Conservation (phyloP, 2,113 vertebrate genomes). For the Serilophus lunatus region DNA sequence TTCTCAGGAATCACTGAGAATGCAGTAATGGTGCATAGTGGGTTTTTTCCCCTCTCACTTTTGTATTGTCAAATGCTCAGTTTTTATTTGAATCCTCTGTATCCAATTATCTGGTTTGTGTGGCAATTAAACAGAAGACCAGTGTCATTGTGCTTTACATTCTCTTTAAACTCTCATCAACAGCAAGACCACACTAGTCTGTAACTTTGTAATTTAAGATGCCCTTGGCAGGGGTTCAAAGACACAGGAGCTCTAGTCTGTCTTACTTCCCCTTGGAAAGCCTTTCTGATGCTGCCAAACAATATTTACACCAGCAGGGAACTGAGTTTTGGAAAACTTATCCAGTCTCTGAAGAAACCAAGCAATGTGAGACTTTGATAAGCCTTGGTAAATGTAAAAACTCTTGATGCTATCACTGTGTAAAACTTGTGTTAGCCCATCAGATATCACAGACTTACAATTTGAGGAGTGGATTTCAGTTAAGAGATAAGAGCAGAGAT, state of each 20-base stretch:
- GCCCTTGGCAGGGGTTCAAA: background rate
- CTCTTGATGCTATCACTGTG: background rate
- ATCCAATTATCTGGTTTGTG: background rate
- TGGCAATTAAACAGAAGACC: background rate
- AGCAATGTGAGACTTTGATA: background rate
- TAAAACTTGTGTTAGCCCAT: background rate
- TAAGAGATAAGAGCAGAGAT: background rate
- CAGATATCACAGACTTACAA: background rate
- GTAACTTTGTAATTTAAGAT: conserved; percentile 20
- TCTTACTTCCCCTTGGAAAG: conserved; percentile 9
- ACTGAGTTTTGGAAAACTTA: conserved; percentile 3
- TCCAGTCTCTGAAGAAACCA: background rate
- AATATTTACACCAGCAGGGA: conserved; percentile 5
- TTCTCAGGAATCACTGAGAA: background rate
- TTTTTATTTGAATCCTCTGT: background rate
- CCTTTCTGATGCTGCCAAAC: background rate
- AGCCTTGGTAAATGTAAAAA: background rate
- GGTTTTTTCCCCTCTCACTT: background rate
- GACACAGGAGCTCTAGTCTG: conserved; percentile 6
- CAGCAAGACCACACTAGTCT: background rate
- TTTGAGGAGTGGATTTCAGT: background rate
- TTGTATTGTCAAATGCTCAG: background rate
- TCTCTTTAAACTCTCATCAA: background rate
- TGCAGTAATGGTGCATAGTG: background rate
- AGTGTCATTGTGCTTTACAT: background rate